These are phyloP conservation scores for Lepidotrigona ventralis DNA, from an alignment of 1,140 invertebrate genomes.

Conservation along the genomic window DNA sequence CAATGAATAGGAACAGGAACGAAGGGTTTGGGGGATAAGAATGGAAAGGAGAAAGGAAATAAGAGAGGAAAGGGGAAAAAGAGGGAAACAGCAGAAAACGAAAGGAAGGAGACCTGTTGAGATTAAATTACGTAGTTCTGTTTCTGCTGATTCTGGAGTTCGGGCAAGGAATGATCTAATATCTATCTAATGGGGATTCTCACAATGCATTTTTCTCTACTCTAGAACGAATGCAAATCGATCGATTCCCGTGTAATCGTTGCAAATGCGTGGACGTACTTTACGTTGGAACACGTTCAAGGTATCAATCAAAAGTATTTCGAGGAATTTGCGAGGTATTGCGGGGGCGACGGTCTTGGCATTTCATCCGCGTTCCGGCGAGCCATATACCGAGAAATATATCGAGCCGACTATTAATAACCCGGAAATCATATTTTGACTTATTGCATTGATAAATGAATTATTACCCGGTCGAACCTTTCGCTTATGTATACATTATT, in stretches of 20 bases:
- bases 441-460: slow-evolving; percentile 54
- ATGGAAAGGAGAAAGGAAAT: background rate
- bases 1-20: background rate
- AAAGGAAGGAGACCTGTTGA: background rate
- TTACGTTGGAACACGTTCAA: background rate
- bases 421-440: slow-evolving; percentile 37
- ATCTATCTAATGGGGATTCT: too few relatives aligned
- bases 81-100: background rate
- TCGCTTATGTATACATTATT: slow-evolving; percentile 66
- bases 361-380: background rate
- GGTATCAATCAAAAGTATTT: background rate
- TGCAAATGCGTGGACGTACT: too few relatives aligned
- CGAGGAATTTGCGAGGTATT: background rate
- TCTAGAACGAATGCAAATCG: too few relatives aligned
- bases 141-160: too few relatives aligned
- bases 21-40: too few relatives aligned
- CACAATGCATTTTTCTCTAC: too few relatives aligned
- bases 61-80: background rate
- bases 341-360: background rate
- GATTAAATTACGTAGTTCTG: too few relatives aligned
- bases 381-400: slow-evolving; percentile 9
- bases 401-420: slow-evolving; percentile 22
- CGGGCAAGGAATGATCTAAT: too few relatives aligned
- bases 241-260: too few relatives aligned
- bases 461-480: slow-evolving; percentile 54